phyloP scores from a whole-genome alignment of 2,888 invertebrate genomes.

The Cremastinae sp. region DNA sequence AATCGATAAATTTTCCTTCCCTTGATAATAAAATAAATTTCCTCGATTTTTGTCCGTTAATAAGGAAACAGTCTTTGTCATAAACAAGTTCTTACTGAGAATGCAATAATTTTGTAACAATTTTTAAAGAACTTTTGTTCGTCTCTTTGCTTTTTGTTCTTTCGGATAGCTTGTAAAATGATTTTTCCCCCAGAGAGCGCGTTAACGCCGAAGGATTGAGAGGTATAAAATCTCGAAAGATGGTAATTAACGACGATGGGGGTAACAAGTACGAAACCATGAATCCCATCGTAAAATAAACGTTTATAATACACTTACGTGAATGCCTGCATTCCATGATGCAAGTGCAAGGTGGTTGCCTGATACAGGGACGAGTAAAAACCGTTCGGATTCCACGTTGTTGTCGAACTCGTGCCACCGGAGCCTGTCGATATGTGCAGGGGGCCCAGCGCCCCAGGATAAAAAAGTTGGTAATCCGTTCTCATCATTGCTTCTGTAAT shows the following conservation, averaged over 20 bases:
- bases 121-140: not conserved
- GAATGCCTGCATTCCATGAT: slow-evolving; percentile 76
- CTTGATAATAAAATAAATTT: not conserved
- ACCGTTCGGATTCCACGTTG: slow-evolving; percentile 76
- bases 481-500: slow-evolving; percentile 75
- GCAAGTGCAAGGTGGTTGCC: slow-evolving; percentile 75
- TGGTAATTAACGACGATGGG: slow-evolving; percentile 44
- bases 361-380: slow-evolving; percentile 78
- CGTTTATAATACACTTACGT: slow-evolving; percentile 68
- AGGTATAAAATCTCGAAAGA: slow-evolving; percentile 50
- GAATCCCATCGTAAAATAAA: slow-evolving; percentile 45
- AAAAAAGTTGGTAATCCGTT: slow-evolving; percentile 78
- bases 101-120: slow-evolving; percentile 21
- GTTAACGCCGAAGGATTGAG: slow-evolving; percentile 34
- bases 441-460: slow-evolving; percentile 77
- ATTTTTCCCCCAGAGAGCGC: slow-evolving; percentile 11
- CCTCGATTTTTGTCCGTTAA: not conserved
- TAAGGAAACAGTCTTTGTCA: not conserved
- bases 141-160: not conserved
- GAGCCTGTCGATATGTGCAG: slow-evolving; percentile 75
- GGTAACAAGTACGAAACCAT: slow-evolving; percentile 16
- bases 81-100: not conserved
- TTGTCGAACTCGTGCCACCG: slow-evolving; percentile 66
- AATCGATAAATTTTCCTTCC: not conserved
- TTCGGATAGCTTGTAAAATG: slow-evolving; percentile 31